A percentile compares a stretch with the other conserved stretches of the same genome.
These are phyloP conservation scores for Maconellicoccus hirsutus DNA, from an alignment of 1,140 invertebrate genomes.

Conservation along the genomic window DNA sequence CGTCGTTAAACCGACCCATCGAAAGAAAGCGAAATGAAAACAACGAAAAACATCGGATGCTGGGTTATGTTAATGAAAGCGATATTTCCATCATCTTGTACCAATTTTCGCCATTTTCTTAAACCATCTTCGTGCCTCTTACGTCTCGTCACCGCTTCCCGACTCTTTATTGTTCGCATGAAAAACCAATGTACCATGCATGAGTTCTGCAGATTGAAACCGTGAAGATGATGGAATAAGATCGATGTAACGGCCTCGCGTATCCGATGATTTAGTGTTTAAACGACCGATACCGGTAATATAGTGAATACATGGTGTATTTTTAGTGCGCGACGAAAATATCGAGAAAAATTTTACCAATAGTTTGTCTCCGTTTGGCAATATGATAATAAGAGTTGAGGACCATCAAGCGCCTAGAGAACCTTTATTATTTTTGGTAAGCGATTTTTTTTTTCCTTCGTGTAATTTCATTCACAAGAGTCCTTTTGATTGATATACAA, in stretches of 20 bases:
- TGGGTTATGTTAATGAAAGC: neutral
- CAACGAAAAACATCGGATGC: neutral
- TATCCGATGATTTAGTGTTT: slow-evolving; percentile 2
- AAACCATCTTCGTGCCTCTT: neutral
- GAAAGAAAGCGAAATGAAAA: neutral
- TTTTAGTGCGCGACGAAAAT: neutral
- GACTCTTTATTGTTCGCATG: neutral
- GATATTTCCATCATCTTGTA: neutral
- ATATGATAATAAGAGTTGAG: neutral
- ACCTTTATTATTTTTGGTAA: neutral
- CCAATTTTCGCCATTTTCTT: neutral
- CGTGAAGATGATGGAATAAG: neutral
- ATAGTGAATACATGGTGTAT: neutral
- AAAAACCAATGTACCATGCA: slow-evolving; percentile 6
- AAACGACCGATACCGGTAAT: neutral
- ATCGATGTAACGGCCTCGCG: neutral
- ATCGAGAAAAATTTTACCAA: neutral
- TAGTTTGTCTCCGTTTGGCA: neutral
- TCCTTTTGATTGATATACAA: neutral
- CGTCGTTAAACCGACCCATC: neutral
- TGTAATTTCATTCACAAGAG: no score
- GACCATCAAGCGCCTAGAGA: neutral
- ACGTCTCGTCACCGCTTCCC: neutral
- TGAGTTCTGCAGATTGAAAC: slow-evolving; percentile 3
- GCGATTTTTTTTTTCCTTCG: neutral